A percentile compares a stretch with the other conserved stretches of the same genome.
Evolutionary conservation across 1,140 invertebrate species (phyloP).

Genomic region (Drosophila athabasca): DNA sequence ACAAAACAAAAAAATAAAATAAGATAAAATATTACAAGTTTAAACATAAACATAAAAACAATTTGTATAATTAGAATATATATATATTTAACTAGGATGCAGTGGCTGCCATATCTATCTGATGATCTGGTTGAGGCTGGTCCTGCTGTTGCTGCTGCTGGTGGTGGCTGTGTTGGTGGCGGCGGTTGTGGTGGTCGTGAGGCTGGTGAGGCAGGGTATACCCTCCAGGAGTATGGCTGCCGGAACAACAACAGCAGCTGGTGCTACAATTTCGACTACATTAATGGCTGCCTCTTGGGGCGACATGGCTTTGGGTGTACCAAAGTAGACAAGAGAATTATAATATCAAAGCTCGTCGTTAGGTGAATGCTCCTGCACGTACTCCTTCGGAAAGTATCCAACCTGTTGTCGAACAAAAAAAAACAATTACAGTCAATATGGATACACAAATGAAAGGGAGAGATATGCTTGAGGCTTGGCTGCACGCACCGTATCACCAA

Average conservation of each 20-base stretch:
- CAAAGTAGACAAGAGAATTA: slow-evolving; percentile 80
- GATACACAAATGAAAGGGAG: background rate
- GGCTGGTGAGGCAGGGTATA: too few relatives aligned
- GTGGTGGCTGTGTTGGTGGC: slow-evolving; percentile 16
- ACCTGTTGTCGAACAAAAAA: slow-evolving; percentile 53
- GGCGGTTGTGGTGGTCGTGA: slow-evolving; percentile 7
- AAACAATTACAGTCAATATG: background rate
- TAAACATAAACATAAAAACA: slow-evolving; percentile 29
- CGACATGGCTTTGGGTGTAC: slow-evolving; percentile 57
- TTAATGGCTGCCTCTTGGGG: slow-evolving; percentile 59
- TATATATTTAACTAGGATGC: slow-evolving; percentile 61
- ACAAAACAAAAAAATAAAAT: slow-evolving; percentile 11
- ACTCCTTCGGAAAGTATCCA: slow-evolving; percentile 88
- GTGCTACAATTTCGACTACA: slow-evolving; percentile 18
- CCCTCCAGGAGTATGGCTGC: too few relatives aligned
- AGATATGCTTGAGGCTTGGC: slow-evolving; percentile 37
- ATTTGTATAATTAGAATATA: slow-evolving; percentile 34
- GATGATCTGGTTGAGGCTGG: background rate
- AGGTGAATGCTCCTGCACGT: slow-evolving; percentile 85
- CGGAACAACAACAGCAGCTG: slow-evolving; percentile 20
- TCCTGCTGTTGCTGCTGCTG: background rate
- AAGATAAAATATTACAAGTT: slow-evolving; percentile 29
- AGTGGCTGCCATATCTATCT: slow-evolving; percentile 12
- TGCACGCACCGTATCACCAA: slow-evolving; percentile 85
- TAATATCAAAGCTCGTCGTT: slow-evolving; percentile 84